Base-by-base conservation (phyloP, 92 coral and sea anemone species). In the Zoanthus solanderi region DNA sequence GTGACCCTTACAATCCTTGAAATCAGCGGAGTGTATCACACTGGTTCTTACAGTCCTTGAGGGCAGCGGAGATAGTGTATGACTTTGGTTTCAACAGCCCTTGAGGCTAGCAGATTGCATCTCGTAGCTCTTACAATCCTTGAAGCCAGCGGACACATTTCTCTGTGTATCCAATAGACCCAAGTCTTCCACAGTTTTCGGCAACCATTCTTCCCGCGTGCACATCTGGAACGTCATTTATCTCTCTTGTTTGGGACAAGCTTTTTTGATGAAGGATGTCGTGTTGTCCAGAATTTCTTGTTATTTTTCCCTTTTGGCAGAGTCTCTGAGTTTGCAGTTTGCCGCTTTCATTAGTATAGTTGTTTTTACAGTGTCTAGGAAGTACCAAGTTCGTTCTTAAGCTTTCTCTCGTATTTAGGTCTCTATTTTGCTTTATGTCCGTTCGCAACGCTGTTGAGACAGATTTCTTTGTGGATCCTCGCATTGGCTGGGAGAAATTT, bases 81-180 rank as follows among this genome's bases (percentile, higher is more conserved):
- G 8, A 47, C 52, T 4, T 50, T 50, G 56, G 56, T 50, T 50
- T 7, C 9, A 2, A 50, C 9, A 50, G 56, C 5, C 56, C 56
- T 50, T 60, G 66, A 60, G 23, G 17, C 18, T 2, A 60, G 56
- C 56, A 7, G 56, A 50, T 11, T 50, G 56, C 56, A 50, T 50
- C 56, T 1, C 8, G 9, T 63, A n/a, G 30, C 9, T 63, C 15
- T 63, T 63, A n/a, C 29, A 63, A 28, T 63, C 69, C 69, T n/a
- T n/a, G 69, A 69, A 81, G 63, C 85, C 85, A 81, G 75, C 74
- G 72, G 45, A 81, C 75, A 65, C 85, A 81, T 73, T 81, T 81
- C 14, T 81, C 85, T 45, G 72, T 81, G 75, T 56, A 66, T 17
- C 32, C 85, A 18, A 81, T 65, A 30, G 85, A 45, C 12, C 85